These are phyloP conservation scores for Coenobita brevimanus DNA, from an alignment of 1,140 invertebrate genomes.

Conservation along the genomic window DNA sequence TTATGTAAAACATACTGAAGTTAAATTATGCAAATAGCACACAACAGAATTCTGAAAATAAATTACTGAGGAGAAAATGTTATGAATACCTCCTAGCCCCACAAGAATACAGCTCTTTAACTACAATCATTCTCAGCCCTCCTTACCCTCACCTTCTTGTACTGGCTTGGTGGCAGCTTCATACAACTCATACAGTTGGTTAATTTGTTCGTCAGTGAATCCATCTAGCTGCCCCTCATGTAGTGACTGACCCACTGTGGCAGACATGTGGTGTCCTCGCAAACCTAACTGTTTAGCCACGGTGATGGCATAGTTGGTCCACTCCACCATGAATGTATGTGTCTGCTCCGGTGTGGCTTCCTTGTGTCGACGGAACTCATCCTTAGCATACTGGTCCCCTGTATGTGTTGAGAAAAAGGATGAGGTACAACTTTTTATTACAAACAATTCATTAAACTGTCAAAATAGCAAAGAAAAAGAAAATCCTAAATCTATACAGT, in stretches of 20 bases:
- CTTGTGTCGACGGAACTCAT: constrained; percentile 92
- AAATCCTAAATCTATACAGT: too few species aligned
- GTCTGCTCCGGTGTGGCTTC: constrained; percentile 82
- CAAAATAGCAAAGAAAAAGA: too few species aligned
- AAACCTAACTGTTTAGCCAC: constrained; percentile 83
- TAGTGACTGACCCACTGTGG: constrained; percentile 79
- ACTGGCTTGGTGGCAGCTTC: constrained; percentile 71
- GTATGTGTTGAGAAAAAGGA: not conserved
- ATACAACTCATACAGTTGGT: constrained; percentile 86
- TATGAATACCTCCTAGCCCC: too few species aligned
- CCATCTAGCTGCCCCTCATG: constrained; percentile 79
- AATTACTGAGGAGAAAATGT: too few species aligned
- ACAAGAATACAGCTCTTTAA: too few species aligned
- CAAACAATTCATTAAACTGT: too few species aligned
- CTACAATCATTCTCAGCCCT: too few species aligned
- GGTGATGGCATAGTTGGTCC: constrained; percentile 87
- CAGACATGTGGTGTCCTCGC: constrained; percentile 76
- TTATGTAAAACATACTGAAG: too few species aligned
- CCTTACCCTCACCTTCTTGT: too few species aligned
- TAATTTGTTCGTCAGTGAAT: constrained; percentile 86
- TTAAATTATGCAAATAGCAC: too few species aligned
- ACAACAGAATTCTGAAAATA: too few species aligned
- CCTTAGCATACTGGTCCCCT: constrained; percentile 88
- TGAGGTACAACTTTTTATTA: too few species aligned
- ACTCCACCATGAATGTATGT: constrained; percentile 87